Percentiles rank a stretch among this genome's conserved stretches.
Conservation (phyloP, 2,113 vertebrate species). For the Paracanthobrama guichenoti region DNA sequence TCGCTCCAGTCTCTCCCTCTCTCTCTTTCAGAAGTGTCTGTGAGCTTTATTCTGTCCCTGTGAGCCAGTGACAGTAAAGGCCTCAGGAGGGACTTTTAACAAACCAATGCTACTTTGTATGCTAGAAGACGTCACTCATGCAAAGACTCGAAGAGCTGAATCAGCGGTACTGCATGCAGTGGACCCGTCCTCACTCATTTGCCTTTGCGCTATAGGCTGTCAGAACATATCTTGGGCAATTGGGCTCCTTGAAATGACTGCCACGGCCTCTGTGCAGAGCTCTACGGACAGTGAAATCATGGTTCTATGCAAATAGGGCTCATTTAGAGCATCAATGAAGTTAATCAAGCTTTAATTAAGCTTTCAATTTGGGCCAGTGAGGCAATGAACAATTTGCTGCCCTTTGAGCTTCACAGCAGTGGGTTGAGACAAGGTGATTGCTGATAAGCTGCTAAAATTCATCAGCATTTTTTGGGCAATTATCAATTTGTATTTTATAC, state of each 20-base stretch:
- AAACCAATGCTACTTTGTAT: constrained; percentile 38
- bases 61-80: constrained; percentile 27
- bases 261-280: background rate
- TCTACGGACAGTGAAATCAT: constrained; percentile 7
- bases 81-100: constrained; percentile 45
- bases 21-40: constrained; percentile 31
- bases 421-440: background rate
- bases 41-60: constrained; percentile 32
- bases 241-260: background rate
- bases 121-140: constrained; percentile 42
- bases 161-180: constrained; percentile 16
- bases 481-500: background rate
- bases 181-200: background rate
- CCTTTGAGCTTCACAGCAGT: background rate
- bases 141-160: constrained; percentile 35
- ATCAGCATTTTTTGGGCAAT: background rate
- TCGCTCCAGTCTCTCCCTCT: background rate
- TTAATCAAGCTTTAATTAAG: constrained; percentile 21
- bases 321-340: constrained; percentile 21
- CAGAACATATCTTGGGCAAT: background rate
- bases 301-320: constrained; percentile 22
- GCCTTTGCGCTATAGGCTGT: background rate
- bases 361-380: constrained; percentile 23
- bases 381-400: constrained; percentile 11
- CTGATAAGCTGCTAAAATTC: constrained; percentile 14